These are phyloP conservation scores for Odontamblyopus lacepedii DNA, from an alignment of 2,797 vertebrate species.

Conservation along the genomic window DNA sequence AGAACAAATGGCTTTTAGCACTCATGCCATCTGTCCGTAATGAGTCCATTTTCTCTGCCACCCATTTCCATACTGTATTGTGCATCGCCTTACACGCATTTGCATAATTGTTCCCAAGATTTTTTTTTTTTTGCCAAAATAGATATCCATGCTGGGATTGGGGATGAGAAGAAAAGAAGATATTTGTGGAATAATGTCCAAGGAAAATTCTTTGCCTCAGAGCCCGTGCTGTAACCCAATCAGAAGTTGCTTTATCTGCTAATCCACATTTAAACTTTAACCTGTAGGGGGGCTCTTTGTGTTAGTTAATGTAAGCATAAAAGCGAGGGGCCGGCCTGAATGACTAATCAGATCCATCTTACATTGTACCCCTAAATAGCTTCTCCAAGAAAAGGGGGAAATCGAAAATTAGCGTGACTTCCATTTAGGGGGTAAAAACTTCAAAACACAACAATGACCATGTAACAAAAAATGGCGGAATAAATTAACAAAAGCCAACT, in stretches of 20 bases:
- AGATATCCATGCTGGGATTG: constrained; percentile 86
- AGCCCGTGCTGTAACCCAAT: constrained; percentile 91
- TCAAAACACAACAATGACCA: constrained; percentile 75
- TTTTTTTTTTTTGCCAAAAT: constrained; percentile 87
- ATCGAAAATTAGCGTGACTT: constrained; percentile 86
- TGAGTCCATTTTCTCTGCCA: constrained; percentile 89
- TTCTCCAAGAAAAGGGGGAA: constrained; percentile 82
- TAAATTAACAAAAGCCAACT: constrained; percentile 80
- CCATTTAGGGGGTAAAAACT: constrained; percentile 66
- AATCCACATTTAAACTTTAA: constrained; percentile 99
- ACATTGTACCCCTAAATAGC: constrained; percentile 90
- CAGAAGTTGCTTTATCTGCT: constrained; percentile 94
- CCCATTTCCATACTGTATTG: constrained; percentile 92
- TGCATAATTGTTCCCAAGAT: constrained; percentile 95
- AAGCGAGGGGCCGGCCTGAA: constrained; percentile 86
- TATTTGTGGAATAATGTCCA: constrained; percentile 88
- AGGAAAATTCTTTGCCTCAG: constrained; percentile 84
- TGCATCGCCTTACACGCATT: constrained; percentile 89
- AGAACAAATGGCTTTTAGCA: constrained; percentile 85
- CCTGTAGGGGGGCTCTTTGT: constrained; percentile 98
- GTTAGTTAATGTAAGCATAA: constrained; percentile 97
- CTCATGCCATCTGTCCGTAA: constrained; percentile 93
- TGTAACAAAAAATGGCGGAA: constrained; percentile 66
- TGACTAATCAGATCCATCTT: constrained; percentile 99
- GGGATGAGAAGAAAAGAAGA: constrained; percentile 80